Evolutionary conservation across 2,888 invertebrate genomes (phyloP).

Genomic region (Ophion ventricosus): DNA sequence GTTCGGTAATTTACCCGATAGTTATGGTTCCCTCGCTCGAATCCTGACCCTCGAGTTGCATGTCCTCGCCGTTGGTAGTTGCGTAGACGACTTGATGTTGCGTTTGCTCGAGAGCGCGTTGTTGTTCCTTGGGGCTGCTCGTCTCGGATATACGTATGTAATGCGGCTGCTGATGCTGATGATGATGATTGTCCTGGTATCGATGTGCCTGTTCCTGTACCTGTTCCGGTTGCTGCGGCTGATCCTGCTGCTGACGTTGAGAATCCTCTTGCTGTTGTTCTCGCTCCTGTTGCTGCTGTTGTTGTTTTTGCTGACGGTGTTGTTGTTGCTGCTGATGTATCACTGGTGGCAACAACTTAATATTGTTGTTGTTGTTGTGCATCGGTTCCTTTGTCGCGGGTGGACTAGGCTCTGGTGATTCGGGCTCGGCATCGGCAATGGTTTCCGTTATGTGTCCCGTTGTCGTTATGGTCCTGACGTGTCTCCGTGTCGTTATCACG

Average conservation of each 20-base stretch:
- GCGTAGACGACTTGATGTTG: slow-evolving; percentile 78
- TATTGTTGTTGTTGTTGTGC: slow-evolving; percentile 61
- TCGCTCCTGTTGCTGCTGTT: slow-evolving; percentile 79
- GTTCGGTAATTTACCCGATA: slow-evolving; percentile 4
- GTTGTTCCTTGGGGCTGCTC: slow-evolving; percentile 73
- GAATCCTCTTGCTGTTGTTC: slow-evolving; percentile 80
- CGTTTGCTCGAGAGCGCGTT: slow-evolving; percentile 64
- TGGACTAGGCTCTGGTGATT: slow-evolving; percentile 74
- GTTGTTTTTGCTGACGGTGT: slow-evolving; percentile 79
- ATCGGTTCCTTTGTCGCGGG: slow-evolving; percentile 51
- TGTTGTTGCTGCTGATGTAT: slow-evolving; percentile 81
- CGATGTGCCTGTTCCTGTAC: slow-evolving; percentile 56
- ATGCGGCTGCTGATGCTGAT: slow-evolving; percentile 70
- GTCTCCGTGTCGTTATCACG: slow-evolving; percentile 86
- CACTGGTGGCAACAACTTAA: slow-evolving; percentile 71
- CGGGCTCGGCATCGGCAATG: slow-evolving; percentile 75
- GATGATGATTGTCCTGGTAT: slow-evolving; percentile 65
- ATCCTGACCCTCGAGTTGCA: slow-evolving; percentile 70
- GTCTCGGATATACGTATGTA: slow-evolving; percentile 76
- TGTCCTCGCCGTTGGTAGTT: slow-evolving; percentile 75
- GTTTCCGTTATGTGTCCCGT: slow-evolving; percentile 85
- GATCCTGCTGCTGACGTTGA: slow-evolving; percentile 80
- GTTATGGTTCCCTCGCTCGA: slow-evolving; percentile 81
- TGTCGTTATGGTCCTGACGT: slow-evolving; percentile 86
- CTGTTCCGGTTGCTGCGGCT: slow-evolving; percentile 71